Conservation (phyloP, 2,797 vertebrate species). For the Cyclura pinguis region DNA sequence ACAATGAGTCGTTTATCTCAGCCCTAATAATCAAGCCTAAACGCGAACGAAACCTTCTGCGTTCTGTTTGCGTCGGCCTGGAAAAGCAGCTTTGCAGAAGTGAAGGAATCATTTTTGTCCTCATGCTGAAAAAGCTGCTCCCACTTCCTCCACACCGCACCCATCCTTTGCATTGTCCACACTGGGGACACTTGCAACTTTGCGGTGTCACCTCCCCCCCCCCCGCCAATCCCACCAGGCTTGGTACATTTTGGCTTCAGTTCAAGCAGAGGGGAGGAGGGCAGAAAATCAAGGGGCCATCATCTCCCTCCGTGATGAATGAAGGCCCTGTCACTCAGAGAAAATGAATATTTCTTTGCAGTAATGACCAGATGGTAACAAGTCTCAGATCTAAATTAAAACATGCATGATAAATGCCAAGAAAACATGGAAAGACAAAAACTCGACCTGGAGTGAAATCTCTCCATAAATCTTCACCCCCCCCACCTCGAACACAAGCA, state of each 20-base stretch:
- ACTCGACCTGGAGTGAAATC: slow-evolving; percentile 86
- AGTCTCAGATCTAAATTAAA: slow-evolving; percentile 88
- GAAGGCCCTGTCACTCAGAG: slow-evolving; percentile 82
- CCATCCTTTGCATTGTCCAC: slow-evolving; percentile 23
- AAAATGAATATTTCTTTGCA: slow-evolving; percentile 88
- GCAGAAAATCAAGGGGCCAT: slow-evolving; percentile 68
- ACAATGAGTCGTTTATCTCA: background rate
- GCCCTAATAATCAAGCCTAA: background rate
- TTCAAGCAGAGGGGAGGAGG: slow-evolving; percentile 73
- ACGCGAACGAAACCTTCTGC: background rate
- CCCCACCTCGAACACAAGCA: slow-evolving; percentile 70
- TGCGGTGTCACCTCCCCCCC: slow-evolving; percentile 9
- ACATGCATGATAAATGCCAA: slow-evolving; percentile 89
- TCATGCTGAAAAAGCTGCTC: background rate
- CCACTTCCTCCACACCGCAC: background rate
- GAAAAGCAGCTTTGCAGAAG: background rate
- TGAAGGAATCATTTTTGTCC: background rate
- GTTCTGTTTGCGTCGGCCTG: background rate
- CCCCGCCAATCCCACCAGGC: slow-evolving; percentile 22
- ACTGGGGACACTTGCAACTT: slow-evolving; percentile 57
- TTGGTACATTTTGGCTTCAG: slow-evolving; percentile 72
- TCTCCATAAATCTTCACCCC: slow-evolving; percentile 85
- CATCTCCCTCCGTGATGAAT: slow-evolving; percentile 82
- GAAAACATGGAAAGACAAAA: slow-evolving; percentile 87
- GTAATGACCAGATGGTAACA: slow-evolving; percentile 89